Percentiles rank a stretch among this genome's conserved stretches.
phyloP scores from a whole-genome alignment of 2,888 invertebrate genomes.

The Auanema freiburgensis region DNA sequence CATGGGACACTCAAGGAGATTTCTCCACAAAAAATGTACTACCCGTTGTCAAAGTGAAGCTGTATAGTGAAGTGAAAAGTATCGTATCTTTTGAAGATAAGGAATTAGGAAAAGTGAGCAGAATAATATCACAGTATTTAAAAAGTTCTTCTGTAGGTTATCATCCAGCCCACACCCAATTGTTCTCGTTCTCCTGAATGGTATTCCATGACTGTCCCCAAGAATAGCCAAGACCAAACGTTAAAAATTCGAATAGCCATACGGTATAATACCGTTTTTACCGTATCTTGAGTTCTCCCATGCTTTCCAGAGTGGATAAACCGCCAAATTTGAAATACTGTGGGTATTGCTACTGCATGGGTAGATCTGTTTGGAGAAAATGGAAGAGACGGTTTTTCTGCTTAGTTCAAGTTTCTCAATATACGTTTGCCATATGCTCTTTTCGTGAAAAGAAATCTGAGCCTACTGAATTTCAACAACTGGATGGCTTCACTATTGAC shows the following conservation, averaged over 20 bases:
- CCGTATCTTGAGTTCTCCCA: neutral
- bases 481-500: conserved; percentile 98
- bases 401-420: conserved; percentile 93
- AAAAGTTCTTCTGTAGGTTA: conserved; percentile 62
- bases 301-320: conserved; percentile 78
- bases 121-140: neutral
- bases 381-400: conserved; percentile 99
- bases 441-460: conserved; percentile 99
- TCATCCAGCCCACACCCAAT: conserved; percentile 72
- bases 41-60: conserved; percentile 90
- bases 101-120: conserved; percentile 81
- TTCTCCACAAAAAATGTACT: conserved; percentile 96
- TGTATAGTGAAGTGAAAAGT: conserved; percentile 95
- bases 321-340: conserved; percentile 99
- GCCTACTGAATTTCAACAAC: conserved; percentile 98
- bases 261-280: conserved; percentile 13
- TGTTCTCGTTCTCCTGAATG: conserved; percentile 75
- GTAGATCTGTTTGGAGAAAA: conserved; percentile 97
- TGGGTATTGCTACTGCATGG: conserved; percentile 73
- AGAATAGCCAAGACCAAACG: conserved; percentile 92
- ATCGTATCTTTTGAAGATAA: conserved; percentile 98
- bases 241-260: conserved; percentile 94
- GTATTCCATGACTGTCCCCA: conserved; percentile 95
- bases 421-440: conserved; percentile 99
- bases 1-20: conserved; percentile 99